A percentile compares a stretch with the other conserved stretches of the same genome.
Evolutionary conservation across 2,888 invertebrate genomes (phyloP).

Genomic region (Dynastes grantii): DNA sequence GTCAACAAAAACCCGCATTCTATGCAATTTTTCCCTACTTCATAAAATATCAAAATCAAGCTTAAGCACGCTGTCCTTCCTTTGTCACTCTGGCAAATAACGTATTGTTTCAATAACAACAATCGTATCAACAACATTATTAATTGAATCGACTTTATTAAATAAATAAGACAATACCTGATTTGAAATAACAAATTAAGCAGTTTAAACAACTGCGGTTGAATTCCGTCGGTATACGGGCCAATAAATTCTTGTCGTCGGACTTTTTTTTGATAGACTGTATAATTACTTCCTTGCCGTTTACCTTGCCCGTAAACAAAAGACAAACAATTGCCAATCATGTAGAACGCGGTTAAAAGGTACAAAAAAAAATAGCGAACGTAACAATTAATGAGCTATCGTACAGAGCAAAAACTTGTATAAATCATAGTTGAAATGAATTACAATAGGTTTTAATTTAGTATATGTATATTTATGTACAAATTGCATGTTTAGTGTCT

Average conservation of each 20-base stretch:
- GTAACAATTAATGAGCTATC: not conserved
- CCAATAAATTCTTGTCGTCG: conserved; percentile 23
- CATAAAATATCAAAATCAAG: no score
- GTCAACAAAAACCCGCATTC: no score
- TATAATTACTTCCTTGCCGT: conserved; percentile 26
- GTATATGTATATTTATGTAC: no score
- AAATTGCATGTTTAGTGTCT: no score
- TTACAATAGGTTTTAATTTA: not conserved
- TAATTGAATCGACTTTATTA: no score
- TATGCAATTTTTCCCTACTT: no score
- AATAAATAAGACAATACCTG: no score
- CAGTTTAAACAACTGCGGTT: conserved; percentile 5
- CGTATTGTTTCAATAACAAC: no score
- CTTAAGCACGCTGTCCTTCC: no score
- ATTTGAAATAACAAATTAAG: not conserved
- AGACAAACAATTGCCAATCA: conserved; percentile 20
- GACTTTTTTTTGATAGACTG: conserved; percentile 19
- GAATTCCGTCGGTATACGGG: not conserved
- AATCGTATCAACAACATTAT: no score
- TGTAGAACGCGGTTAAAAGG: not conserved
- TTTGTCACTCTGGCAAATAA: no score
- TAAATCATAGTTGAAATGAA: no score
- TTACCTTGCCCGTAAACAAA: conserved; percentile 33
- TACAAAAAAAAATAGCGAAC: not conserved
- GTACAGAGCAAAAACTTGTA: not conserved